Conservation (phyloP, 2,888 invertebrate genomes). For the Drosophila vallismaia region DNA sequence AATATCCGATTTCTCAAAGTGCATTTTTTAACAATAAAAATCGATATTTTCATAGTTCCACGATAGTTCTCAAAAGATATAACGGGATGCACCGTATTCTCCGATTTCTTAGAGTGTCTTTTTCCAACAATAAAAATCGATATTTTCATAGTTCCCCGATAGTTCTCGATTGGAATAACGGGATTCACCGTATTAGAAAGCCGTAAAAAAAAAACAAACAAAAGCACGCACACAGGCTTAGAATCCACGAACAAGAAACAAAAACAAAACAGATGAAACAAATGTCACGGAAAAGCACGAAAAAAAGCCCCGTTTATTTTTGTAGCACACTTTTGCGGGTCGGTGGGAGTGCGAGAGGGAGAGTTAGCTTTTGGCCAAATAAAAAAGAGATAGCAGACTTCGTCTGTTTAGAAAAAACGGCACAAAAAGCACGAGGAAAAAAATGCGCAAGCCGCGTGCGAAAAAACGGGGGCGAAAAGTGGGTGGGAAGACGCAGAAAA, state of each 20-base stretch:
- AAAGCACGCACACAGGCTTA: background rate
- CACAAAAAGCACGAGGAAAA: conserved; percentile 69
- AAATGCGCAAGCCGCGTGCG: conserved; percentile 22
- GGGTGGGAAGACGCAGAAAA: background rate
- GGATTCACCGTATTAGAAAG: conserved; percentile 27
- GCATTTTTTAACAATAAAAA: background rate
- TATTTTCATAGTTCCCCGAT: conserved; percentile 25
- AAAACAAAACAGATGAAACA: conserved; percentile 27
- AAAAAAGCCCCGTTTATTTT: conserved; percentile 38
- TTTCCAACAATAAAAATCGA: conserved; percentile 15
- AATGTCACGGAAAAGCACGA: conserved; percentile 16
- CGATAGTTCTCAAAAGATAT: conserved; percentile 14
- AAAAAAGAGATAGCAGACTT: conserved; percentile 10
- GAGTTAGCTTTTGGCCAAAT: background rate
- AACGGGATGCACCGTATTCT: conserved; percentile 29
- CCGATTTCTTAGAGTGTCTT: conserved; percentile 12
- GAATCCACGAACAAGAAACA: background rate
- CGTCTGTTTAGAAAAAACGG: conserved; percentile 72
- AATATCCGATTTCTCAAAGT: conserved; percentile 12
- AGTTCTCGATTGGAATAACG: conserved; percentile 21
- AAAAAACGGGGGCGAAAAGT: conserved; percentile 18
- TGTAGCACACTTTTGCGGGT: conserved; percentile 63
- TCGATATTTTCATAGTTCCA: conserved; percentile 35
- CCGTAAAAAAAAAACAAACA: conserved; percentile 8
- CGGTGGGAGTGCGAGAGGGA: conserved; percentile 2